Evolutionary conservation across 2,797 vertebrate species (phyloP).

Genomic region (Sparus aurata): DNA sequence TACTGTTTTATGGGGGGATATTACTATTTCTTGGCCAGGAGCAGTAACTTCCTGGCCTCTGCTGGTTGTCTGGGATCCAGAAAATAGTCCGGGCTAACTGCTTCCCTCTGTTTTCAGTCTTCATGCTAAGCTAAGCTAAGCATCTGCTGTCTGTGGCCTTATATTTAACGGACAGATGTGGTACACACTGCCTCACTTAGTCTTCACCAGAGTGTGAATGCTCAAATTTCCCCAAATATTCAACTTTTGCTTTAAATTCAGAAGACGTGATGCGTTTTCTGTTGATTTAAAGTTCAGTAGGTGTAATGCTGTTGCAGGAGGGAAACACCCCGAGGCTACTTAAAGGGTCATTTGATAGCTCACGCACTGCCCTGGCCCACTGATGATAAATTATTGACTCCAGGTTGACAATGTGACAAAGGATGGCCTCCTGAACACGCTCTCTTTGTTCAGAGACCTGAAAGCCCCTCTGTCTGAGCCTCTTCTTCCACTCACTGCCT

Average conservation of each 20-base stretch:
- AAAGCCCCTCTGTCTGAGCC: conserved; percentile 66
- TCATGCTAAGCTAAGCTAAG: not conserved
- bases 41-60: not conserved
- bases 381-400: conserved; percentile 75
- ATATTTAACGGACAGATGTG: not conserved
- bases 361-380: not conserved
- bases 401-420: conserved; percentile 66
- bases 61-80: no score
- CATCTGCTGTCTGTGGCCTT: not conserved
- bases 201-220: no score
- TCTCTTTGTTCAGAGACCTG: conserved; percentile 63
- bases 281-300: no score
- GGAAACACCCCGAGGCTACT: conserved; percentile 18
- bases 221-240: not conserved
- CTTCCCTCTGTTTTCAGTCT: not conserved
- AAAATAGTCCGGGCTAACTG: not conserved
- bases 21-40: not conserved
- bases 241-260: not conserved
- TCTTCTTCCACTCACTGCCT: conserved; percentile 36
- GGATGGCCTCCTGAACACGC: conserved; percentile 51
- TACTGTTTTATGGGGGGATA: not conserved
- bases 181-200: no score
- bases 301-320: not conserved
- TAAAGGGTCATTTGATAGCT: conserved; percentile 48
- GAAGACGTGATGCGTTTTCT: not conserved